Base-by-base conservation (phyloP, 1,140 invertebrate genomes). In the Pinna nobilis region DNA sequence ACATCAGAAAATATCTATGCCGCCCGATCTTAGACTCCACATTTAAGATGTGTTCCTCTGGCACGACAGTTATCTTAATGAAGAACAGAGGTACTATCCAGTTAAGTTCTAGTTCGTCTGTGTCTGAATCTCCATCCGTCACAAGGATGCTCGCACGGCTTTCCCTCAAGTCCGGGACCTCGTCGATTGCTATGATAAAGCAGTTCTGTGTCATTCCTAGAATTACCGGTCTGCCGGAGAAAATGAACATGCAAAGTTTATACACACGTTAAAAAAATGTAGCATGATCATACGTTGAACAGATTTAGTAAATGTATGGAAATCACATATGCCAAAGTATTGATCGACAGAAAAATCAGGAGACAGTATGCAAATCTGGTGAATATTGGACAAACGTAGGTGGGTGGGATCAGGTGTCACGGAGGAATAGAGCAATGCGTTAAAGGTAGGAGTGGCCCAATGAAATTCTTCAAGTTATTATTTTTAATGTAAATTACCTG, bases 181-280 rank as follows among this genome's bases (percentile, higher is more conserved):
- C 55, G 55, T 59, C 55, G n/a, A 18, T 59, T 1, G 55, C 55
- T n/a, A 59, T 33, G 37, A 59, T 35, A n/a, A 59, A 59, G 28
- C 33, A 59, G n/a, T 59, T 35, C 7, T 59, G 30, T 9, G 55
- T 59, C 15, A 59, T 59, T 33, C 55, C 55, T 20, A 32, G 18
- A 13, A 59, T 32, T n/a, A 59, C 55, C 15, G 15, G 4, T 59
- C 55, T 59, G 30, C 20, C 20, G 32, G 32, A 53, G 32, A n/a
- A n/a, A 25, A 53, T 28, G 20, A 35, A 33, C n/a, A n/a, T n/a
- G n/a, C n/a, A n/a, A n/a, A n/a, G n/a, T n/a, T n/a, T n/a, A n/a
- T n/a, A n/a, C n/a, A n/a, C n/a, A n/a, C n/a, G n/a, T n/a, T n/a
- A n/a, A n/a, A n/a, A n/a, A n/a, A n/a, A n/a, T n/a, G n/a, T n/a